Percentiles rank a stretch among this genome's conserved stretches.
Evolutionary conservation across 2,797 vertebrate genomes (phyloP).

Genomic region (Diceros bicornis): DNA sequence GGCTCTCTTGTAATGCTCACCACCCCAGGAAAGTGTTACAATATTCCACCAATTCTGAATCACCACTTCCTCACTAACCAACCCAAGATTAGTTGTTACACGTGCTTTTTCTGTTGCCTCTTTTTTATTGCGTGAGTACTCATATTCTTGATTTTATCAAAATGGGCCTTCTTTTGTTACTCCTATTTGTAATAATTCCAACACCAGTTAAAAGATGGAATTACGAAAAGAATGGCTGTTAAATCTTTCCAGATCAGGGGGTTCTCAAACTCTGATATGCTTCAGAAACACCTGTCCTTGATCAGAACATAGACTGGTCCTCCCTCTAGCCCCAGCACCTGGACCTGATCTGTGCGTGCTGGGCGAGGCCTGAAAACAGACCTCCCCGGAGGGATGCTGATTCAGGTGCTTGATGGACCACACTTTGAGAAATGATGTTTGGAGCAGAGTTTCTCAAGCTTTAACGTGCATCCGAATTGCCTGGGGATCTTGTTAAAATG

Average conservation of each 20-base stretch:
- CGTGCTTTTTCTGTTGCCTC: neutral
- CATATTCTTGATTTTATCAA: neutral
- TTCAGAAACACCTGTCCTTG: neutral
- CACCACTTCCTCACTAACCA: neutral
- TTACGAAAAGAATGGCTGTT: neutral
- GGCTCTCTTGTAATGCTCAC: neutral
- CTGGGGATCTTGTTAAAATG: conserved; percentile 58
- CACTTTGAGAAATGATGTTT: neutral
- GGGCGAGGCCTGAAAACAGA: neutral
- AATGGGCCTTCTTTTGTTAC: neutral
- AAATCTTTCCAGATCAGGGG: neutral
- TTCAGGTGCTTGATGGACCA: neutral
- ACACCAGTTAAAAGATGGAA: neutral
- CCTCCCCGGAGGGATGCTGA: neutral
- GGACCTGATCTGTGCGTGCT: neutral
- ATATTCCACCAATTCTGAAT: neutral
- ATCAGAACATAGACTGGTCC: neutral
- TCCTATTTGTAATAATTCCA: neutral
- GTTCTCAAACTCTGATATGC: neutral
- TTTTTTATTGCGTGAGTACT: neutral
- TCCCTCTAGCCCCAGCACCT: neutral
- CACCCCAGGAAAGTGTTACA: neutral
- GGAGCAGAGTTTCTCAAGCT: neutral
- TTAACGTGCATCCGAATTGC: rapidly evolving
- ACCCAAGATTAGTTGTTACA: neutral